Percentiles rank a stretch among this genome's conserved stretches.
These are phyloP conservation scores for Ptilorrhoa leucosticta DNA, from an alignment of 2,113 vertebrate genomes.

Conservation along the genomic window DNA sequence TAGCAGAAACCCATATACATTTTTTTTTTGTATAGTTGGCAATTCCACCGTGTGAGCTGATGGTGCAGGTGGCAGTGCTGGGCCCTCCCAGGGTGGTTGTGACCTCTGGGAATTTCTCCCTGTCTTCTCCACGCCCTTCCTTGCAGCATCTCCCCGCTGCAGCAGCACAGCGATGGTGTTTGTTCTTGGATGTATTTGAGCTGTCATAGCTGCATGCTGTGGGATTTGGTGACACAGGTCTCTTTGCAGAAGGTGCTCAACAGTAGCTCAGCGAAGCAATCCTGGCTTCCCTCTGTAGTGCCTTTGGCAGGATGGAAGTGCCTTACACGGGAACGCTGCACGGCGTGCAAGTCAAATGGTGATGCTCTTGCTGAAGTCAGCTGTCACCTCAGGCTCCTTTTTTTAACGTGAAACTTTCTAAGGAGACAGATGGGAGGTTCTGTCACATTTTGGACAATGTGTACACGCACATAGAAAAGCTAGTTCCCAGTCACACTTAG, in stretches of 20 bases:
- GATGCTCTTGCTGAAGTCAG: background rate
- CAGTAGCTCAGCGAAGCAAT: background rate
- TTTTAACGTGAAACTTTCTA: background rate
- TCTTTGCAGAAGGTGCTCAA: background rate
- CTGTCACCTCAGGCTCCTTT: background rate
- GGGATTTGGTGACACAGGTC: background rate
- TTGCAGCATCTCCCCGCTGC: background rate
- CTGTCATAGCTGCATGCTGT: background rate
- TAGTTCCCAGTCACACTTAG: background rate
- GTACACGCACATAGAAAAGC: background rate
- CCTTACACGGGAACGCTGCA: background rate
- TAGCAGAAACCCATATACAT: background rate
- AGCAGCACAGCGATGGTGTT: background rate
- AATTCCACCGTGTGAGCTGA: background rate
- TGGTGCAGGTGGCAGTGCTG: background rate
- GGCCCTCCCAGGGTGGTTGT: no score
- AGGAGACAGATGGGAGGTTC: background rate
- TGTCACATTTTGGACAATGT: background rate
- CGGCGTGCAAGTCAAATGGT: fast-evolving
- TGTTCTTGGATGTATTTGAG: background rate
- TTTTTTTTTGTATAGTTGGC: background rate
- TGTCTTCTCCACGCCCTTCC: background rate
- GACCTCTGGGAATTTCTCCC: background rate
- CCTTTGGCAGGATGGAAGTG: background rate
- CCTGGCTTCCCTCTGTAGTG: background rate